phyloP scores from a whole-genome alignment of 2,113 vertebrate species.

The Taurulus bubalis region DNA sequence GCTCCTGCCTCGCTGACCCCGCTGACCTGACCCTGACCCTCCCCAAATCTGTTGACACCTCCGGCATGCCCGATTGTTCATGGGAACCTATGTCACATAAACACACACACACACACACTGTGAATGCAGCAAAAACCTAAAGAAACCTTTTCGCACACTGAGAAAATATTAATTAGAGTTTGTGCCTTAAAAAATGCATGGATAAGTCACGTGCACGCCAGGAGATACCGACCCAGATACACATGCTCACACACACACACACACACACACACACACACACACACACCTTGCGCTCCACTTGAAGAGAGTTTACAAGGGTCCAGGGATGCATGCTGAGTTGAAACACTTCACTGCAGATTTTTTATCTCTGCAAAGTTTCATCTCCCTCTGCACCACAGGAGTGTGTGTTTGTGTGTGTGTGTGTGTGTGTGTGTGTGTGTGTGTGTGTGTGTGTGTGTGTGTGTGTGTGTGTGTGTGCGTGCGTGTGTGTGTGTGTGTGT shows the following conservation, averaged over 20 bases:
- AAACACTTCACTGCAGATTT: constrained; percentile 60
- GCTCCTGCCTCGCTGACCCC: constrained; percentile 55
- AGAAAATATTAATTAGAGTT: constrained; percentile 11
- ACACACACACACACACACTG: background rate
- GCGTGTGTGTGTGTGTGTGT: too few species aligned
- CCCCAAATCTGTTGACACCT: constrained; percentile 73
- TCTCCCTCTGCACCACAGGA: constrained; percentile 46
- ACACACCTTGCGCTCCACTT: background rate
- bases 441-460: background rate
- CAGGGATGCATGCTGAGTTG: constrained; percentile 27
- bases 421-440: background rate
- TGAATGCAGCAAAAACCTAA: constrained; percentile 3
- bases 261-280: constrained; percentile 21
- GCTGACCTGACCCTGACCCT: constrained; percentile 71
- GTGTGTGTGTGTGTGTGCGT: background rate
- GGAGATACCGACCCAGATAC: background rate
- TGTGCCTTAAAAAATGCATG: constrained; percentile 1
- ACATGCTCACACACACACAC: constrained; percentile 18
- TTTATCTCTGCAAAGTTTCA: constrained; percentile 63
- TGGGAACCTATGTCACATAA: constrained; percentile 70
- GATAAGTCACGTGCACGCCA: constrained; percentile 3
- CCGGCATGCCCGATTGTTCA: constrained; percentile 77
- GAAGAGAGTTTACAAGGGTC: constrained; percentile 23
- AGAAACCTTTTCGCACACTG: background rate
- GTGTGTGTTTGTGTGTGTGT: background rate